Evolutionary conservation across 2,888 invertebrate species (phyloP), one percentile per base, ranked within the genome.

Genomic region (Pachycephus smyrnensis): DNA sequence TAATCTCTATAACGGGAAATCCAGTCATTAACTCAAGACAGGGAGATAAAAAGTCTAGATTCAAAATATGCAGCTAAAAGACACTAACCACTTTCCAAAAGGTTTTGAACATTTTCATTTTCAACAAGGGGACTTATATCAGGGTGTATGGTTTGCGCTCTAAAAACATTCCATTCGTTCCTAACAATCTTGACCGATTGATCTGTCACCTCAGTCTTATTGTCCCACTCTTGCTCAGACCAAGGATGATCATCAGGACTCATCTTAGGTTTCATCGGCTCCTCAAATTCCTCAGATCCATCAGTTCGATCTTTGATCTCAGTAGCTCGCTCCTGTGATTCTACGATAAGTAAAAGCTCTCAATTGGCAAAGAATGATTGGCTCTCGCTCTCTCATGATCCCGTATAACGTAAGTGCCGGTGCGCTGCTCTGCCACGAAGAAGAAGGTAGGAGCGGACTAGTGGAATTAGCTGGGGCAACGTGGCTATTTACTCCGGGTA

Each of bases 401-500:
- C 36, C 74, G 37, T 33, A 74, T 74, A 74, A 74, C 74, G 74
- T 74, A 74, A 74, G 74, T 74, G 74, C 74, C 32, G 23, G 33
- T 33, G 12, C 12, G 33, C 32, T 32, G 71, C 23, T 31, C 71
- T n/a, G 11, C 33, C 11, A 71, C 30, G 32, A 15, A 31, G 30
- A 71, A 33, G 71, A 3, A 33, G 31, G 31, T 71, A 30, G 33
- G 6, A 15, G 11, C 31, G 12, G 32, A 33, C 32, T 30, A 71
- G 32, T 32, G 71, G 77, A 69, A 75, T 23, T 37, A 75, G 74
- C 77, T 69, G 55, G 55, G 69, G 71, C 55, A 31, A 68, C 73
- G 79, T 80, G 82, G 78, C 73, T 80, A 81, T 83, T 83, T 80
- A 82, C 83, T 79, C 83, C 82, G 82, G 81, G 80, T 83, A 75